Conservation (phyloP, 92 coral and sea anemone species). For the Phenganax stokvisi region DNA sequence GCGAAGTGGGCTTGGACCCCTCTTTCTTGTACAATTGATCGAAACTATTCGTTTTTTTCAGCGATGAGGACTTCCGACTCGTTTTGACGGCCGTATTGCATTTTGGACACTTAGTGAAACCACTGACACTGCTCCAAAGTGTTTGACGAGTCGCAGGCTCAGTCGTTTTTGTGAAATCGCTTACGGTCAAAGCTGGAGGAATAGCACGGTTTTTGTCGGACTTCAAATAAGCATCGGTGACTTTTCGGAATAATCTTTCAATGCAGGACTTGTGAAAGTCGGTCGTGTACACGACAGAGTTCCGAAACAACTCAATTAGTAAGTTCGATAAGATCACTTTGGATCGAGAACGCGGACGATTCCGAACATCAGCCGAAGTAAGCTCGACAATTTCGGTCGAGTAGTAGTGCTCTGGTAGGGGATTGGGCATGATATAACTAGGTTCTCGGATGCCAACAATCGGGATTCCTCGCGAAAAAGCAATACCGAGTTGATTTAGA, state of each 20-base stretch:
- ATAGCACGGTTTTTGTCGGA: constrained; percentile 57
- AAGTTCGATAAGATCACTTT: constrained; percentile 62
- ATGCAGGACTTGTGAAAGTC: constrained; percentile 91
- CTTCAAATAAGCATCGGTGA: constrained; percentile 57
- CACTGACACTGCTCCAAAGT: constrained; percentile 30
- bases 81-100: constrained; percentile 56
- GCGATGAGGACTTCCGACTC: constrained; percentile 49
- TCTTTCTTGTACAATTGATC: constrained; percentile 72
- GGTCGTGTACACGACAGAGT: constrained; percentile 82
- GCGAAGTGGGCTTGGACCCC: constrained; percentile 43
- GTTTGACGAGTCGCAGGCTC: constrained; percentile 30
- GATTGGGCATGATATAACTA: constrained; percentile 82
- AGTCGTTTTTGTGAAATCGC: constrained; percentile 18
- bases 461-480: constrained; percentile 76
- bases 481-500: constrained; percentile 89
- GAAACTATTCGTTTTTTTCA: constrained; percentile 78
- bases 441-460: constrained; percentile 84
- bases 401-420: constrained; percentile 90
- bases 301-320: constrained; percentile 68
- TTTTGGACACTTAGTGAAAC: constrained; percentile 62
- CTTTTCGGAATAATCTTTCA: constrained; percentile 74
- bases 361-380: constrained; percentile 46
- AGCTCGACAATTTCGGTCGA: constrained; percentile 80
- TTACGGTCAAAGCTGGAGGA: constrained; percentile 46
- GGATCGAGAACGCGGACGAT: constrained; percentile 45